Evolutionary conservation across 2,797 vertebrate genomes (phyloP), one percentile per base, ranked within the genome.

Genomic region (Dryobates pubescens): DNA sequence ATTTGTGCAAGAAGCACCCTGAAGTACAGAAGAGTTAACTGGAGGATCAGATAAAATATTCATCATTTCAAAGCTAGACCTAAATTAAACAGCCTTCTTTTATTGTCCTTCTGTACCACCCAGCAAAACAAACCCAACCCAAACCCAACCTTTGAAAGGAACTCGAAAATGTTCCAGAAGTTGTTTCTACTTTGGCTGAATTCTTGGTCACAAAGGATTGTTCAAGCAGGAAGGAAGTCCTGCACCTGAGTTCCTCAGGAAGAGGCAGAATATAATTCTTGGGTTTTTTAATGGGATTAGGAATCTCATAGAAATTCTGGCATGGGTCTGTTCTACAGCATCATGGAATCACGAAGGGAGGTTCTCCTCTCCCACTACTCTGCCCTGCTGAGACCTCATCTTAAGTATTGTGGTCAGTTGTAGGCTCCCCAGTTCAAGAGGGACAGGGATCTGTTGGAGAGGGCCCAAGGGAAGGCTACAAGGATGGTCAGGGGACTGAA

Each of bases 1-100:
- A 88, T 86, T 86, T 96, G 32, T 91, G 29, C 68, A 88, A 83
- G 58, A 94, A 94, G 13, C 29, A 89, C 6, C 51, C 84, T 67
- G 72, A 73, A 43, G 41, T 72, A 85, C 38, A 61, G 41, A 87
- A 68, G 34, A 76, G 36, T 51, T 91, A 84, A 92, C 29, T 58
- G 3, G 5, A 82, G 30, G 45, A 84, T 61, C 82, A 95, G 84
- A 90, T 41, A 71, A 71, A 86, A 84, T 70, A 92, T 88, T 76
- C 38, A 34, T 65, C 5, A 77, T 86, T 93, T 85, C 74, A 86
- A 89, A 93, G 61, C 17, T 92, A 57, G 29, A 68, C 13, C 24
- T 84, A 95, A 86, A 89, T 85, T 85, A 67, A 90, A 38, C 38
- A 36, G 22, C 5, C 4, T 49, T 23, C 22, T 23, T 92, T 85